A percentile compares a stretch with the other conserved stretches of the same genome.
phyloP scores from a whole-genome alignment of 2,797 vertebrate species.

The Forpus xanthops region DNA sequence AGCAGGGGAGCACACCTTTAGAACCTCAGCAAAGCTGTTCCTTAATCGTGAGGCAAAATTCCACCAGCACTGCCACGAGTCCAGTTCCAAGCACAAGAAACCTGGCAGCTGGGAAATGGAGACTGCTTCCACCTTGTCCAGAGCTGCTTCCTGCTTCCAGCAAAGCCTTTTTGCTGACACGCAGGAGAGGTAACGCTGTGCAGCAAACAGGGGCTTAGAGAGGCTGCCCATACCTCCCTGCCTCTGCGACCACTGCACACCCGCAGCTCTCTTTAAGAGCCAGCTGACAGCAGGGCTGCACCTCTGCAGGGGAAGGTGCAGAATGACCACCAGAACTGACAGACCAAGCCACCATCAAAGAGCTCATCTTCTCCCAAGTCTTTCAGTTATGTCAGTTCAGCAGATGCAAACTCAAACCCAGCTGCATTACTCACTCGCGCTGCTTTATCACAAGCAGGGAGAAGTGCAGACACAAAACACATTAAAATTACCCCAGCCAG shows the following conservation, averaged over 20 bases:
- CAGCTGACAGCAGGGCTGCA: neutral
- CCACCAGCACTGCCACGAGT: neutral
- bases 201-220: no score
- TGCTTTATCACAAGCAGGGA: neutral
- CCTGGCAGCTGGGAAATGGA: neutral
- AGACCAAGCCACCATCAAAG: neutral
- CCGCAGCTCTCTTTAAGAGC: neutral
- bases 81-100: neutral
- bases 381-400: neutral
- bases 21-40: neutral
- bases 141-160: neutral
- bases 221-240: fast-evolving
- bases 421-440: neutral
- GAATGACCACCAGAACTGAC: neutral
- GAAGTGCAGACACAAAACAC: neutral
- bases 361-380: neutral
- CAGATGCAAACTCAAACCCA: neutral
- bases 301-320: neutral
- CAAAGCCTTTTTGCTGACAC: fast-evolving
- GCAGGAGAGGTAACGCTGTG: fast-evolving
- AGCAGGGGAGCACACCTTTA: neutral
- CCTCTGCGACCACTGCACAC: neutral
- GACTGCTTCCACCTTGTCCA: neutral
- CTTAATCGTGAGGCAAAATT: neutral
- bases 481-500: neutral